Evolutionary conservation across 2,888 invertebrate species (phyloP).

Genomic region (Polia nebulosa): DNA sequence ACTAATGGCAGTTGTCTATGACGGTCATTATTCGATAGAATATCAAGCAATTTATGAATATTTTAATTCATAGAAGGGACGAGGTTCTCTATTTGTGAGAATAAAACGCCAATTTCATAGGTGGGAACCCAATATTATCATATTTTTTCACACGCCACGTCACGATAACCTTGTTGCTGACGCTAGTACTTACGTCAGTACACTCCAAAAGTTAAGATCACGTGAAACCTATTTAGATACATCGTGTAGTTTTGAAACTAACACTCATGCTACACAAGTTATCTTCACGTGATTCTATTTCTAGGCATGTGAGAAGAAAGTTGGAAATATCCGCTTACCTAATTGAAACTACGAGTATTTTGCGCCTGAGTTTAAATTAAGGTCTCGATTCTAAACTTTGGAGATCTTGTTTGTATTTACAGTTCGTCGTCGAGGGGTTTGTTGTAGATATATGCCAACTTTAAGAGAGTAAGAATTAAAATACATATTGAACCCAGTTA

Average conservation of each 20-base stretch:
- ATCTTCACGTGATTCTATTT: background rate
- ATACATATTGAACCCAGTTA: background rate
- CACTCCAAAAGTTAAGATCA: background rate
- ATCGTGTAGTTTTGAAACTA: background rate
- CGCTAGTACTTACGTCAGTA: background rate
- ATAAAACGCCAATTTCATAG: no score
- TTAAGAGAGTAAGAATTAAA: constrained; percentile 23
- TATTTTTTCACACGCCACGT: background rate
- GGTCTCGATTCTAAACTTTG: constrained; percentile 53
- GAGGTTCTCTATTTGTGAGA: no score
- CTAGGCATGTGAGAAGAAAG: background rate
- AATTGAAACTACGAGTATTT: constrained; percentile 35
- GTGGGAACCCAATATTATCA: no score
- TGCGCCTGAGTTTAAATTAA: constrained; percentile 20
- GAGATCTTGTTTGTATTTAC: constrained; percentile 32
- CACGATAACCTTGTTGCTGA: background rate
- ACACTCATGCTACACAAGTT: background rate
- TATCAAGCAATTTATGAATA: no score
- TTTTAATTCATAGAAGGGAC: no score
- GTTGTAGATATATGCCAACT: constrained; percentile 27
- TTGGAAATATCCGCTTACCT: constrained; percentile 21
- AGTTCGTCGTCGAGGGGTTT: constrained; percentile 26
- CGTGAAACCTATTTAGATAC: background rate
- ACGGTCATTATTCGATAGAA: no score
- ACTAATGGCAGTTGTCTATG: no score